Evolutionary conservation across 2,888 invertebrate species (phyloP), one percentile per base, ranked within the genome.

Genomic region (Crepidodera aurea): DNA sequence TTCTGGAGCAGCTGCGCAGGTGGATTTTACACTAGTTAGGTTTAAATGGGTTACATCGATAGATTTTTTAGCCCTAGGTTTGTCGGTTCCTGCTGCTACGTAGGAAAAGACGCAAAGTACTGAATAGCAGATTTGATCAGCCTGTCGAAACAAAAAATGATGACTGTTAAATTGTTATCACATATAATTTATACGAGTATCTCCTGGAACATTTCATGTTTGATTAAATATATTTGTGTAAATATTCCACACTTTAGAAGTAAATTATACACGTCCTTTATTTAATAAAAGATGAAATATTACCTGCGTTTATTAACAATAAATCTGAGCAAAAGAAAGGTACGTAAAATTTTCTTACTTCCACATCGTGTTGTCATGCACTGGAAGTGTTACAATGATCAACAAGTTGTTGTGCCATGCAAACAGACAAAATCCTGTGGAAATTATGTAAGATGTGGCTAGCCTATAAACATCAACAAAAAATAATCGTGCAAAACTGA

Each of bases 81-180:
- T 90, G 73, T 92, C 91, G 70, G 90, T 88, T 0, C 94, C 95
- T 59, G 98, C 98, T 65, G 98, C 98, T 79, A 98, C 90, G 84
- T 98, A 98, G 51, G 98, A 98, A 84, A 99, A 99, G 71, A 99
- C 96, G 85, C 99, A 99, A 73, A 99, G 86, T 66, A 99, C 98
- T 74, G 99, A 96, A 84, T 99, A 99, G 84, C 98, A 98, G 78
- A 99, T 99, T 83, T 98, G 97, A 84, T 98, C 96, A 80, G 98
- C 97, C 98, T 98, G 84, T 32, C 69, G 69, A 67, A 63, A 67
- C n/a, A n/a, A n/a, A n/a, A n/a, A n/a, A n/a, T n/a, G n/a, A n/a
- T n/a, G n/a, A 64, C 27, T 8, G 5, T 13, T 13, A 48, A 48
- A 4, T 25, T 48, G 10, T 18, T 8, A 2, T 60, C 56, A 65